Conservation (phyloP, 2,888 invertebrate genomes). For the Trachelus iudaicus region DNA sequence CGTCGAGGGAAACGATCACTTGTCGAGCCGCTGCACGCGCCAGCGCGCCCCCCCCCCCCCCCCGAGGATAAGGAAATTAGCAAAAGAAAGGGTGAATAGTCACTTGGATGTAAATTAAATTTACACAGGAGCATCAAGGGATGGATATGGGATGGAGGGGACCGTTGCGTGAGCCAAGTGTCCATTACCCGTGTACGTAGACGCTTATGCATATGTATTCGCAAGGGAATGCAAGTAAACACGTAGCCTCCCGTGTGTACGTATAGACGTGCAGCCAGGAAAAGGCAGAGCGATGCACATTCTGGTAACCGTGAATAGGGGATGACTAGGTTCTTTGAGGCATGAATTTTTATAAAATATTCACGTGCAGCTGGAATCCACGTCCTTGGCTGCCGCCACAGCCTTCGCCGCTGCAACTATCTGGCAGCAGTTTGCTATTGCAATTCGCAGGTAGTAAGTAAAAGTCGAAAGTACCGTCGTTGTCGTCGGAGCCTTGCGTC, state of each 20-base stretch:
- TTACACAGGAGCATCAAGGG: neutral
- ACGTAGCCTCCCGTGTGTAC: too few species aligned
- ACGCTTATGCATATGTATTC: neutral
- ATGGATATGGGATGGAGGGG: neutral
- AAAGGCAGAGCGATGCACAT: constrained; percentile 3
- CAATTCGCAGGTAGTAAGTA: neutral
- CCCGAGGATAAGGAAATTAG: neutral
- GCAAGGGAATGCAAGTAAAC: neutral
- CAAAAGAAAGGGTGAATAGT: neutral
- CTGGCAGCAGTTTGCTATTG: neutral
- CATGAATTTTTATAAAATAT: constrained; percentile 46
- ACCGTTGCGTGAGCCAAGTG: neutral
- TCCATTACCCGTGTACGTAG: neutral
- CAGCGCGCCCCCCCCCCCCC: too few species aligned
- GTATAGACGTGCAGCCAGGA: neutral
- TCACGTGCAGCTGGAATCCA: constrained; percentile 25
- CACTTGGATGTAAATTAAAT: neutral
- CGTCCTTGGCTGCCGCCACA: constrained; percentile 15
- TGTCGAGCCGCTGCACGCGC: neutral
- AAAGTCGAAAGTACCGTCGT: neutral
- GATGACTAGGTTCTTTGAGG: constrained; percentile 35
- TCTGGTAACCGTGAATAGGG: constrained; percentile 37
- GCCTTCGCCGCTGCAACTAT: neutral
- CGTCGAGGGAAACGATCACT: neutral
- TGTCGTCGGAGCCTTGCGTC: too few species aligned